Base-by-base conservation (phyloP, 2,888 invertebrate species). In the Drosophila anomalata region DNA sequence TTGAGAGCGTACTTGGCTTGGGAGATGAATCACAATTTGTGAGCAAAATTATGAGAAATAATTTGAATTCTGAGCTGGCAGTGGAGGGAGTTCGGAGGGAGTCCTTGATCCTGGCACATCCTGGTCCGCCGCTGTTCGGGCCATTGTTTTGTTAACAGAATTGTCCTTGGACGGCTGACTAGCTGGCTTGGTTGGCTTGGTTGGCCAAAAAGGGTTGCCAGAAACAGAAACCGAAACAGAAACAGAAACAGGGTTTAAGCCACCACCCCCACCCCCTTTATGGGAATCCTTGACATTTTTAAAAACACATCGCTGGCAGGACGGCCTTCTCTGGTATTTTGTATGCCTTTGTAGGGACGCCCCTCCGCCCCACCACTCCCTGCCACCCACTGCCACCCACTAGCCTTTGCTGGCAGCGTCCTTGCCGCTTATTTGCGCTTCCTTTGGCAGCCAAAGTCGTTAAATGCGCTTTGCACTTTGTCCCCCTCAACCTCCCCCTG, bases 371-470 rank as follows among this genome's bases (percentile, higher is more conserved):
- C 22, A 12, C 26, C 57, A 17, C 17, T 17, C 17, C 17, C 17
- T 17, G 1, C 17, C 17, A 17, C 17, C 17, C 17, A 17, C 17
- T 17, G 17, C 17, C 17, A 17, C 17, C 17, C 17, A 17, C 17
- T 17, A 17, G 17, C 36, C 57, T 67, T 53, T 53, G 58, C 57
- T 4, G 22, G 46, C 63, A 24, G 72, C 69, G 78, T 82, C 79
- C 79, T 80, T 79, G 79, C 65, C 65, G 82, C 73, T 71, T 77
- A 76, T 79, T 80, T 75, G 78, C 59, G 57, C 67, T 75, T 68
- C 53, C 57, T 62, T 70, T 60, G 52, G 53, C 58, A 68, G 53
- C 62, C 20, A 62, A 62, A 70, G 46, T 50, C 63, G 57, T 63
- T 52, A 63, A 72, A 72, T 65, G 61, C 63, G 71, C 63, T 70